Evolutionary conservation across 2,113 vertebrate species (phyloP), one percentile per base, ranked within the genome.

Genomic region (Gavia stellata): DNA sequence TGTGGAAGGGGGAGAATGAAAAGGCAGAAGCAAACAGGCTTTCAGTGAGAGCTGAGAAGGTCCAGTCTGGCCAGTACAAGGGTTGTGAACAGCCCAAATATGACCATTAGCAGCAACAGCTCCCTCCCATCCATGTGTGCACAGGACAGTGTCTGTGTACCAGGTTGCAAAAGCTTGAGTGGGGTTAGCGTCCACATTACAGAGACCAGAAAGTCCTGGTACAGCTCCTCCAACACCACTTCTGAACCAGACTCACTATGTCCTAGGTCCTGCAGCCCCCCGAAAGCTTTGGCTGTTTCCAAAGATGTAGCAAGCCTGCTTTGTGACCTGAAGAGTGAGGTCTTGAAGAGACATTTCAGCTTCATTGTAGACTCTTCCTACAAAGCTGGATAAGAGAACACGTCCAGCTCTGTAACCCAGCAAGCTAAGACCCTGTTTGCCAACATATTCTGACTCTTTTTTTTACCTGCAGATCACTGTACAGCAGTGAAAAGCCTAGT

Each of bases 171-270:
- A 14, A 92, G 26, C 29, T 40, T 26, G 3, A 18, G 34, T 52
- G 81, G 33, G 14, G 14, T 21, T 85, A 62, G 25, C 0, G 0
- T 38, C n/a, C 13, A 23, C 2, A 2, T 45, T 23, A 5, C 2
- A 4, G 67, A 36, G n/a, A 78, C 14, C 36, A 73, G 42, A 61
- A 81, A 28, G 18, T 70, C 18, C 40, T 73, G 31, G 10, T 42
- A 42, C 29, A 75, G 65, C 38, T 79, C 56, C 56, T 85, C n/a
- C n/a, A 62, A 15, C n/a, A 34, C 17, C 70, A 42, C 26, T 85
- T 90, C 52, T 75, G 52, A 79, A n/a, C 23, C 29, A 71, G 29
- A 78, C 14, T n/a, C 45, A 24, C 16, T 55, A 8, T 6, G 26
- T 58, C 17, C n/a, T 24, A 20, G 20, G 20, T 62, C n/a, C 52